Conservation (phyloP, 2,888 invertebrate species). For the Teinopalpus imperialis region DNA sequence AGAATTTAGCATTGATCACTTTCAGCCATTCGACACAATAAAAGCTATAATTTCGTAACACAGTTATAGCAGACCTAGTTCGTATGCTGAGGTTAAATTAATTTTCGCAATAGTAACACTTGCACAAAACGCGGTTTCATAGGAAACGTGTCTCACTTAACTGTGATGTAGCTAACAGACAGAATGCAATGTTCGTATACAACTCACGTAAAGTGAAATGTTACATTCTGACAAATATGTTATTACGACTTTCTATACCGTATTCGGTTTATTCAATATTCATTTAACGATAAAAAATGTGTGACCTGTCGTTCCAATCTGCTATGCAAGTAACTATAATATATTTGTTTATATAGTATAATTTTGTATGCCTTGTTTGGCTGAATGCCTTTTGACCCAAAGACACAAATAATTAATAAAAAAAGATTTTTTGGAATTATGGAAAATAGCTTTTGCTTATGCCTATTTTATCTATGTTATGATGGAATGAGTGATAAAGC, state of each 20-base stretch:
- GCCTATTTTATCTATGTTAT: too few relatives aligned
- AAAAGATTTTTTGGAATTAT: too few relatives aligned
- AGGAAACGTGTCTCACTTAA: conserved; percentile 23
- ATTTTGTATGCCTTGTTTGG: too few relatives aligned
- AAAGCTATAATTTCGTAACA: conserved; percentile 15
- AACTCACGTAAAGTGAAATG: conserved; percentile 68
- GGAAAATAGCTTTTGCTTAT: neutral
- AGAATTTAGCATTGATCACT: conserved; percentile 10
- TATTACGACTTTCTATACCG: conserved; percentile 70
- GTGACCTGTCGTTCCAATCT: neutral
- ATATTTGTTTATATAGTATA: too few relatives aligned
- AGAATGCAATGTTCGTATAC: conserved; percentile 44
- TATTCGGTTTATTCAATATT: conserved; percentile 49
- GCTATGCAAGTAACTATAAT: neutral
- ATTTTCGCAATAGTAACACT: conserved; percentile 21
- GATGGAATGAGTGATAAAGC: too few relatives aligned
- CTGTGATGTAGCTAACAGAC: neutral
- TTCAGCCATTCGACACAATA: conserved; percentile 10
- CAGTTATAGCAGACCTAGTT: conserved; percentile 8
- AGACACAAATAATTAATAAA: too few relatives aligned
- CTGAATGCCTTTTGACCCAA: too few relatives aligned
- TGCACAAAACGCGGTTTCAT: conserved; percentile 20
- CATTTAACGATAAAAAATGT: conserved; percentile 10
- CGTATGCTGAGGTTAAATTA: conserved; percentile 20
- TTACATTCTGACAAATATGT: conserved; percentile 58